Evolutionary conservation across 2,888 invertebrate genomes (phyloP).

Genomic region (Cerastis leucographa): DNA sequence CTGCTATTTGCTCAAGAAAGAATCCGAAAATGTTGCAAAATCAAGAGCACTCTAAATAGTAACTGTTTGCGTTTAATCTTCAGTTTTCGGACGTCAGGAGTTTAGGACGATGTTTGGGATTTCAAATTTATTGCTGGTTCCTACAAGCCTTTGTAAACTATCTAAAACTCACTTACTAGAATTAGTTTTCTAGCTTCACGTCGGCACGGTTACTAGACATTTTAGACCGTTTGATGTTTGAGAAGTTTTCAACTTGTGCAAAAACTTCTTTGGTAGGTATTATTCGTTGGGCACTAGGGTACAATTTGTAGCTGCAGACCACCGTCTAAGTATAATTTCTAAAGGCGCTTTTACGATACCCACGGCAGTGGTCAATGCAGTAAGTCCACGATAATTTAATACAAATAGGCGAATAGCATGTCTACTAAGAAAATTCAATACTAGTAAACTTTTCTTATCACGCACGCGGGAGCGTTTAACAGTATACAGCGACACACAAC

Average conservation of each 20-base stretch:
- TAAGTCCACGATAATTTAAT: conserved; percentile 34
- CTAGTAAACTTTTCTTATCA: conserved; percentile 44
- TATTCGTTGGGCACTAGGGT: background rate
- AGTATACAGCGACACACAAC: conserved; percentile 46
- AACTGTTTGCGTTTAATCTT: background rate
- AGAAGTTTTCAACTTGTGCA: conserved; percentile 8
- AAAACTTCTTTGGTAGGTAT: background rate
- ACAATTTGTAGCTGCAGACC: background rate
- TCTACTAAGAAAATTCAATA: conserved; percentile 47
- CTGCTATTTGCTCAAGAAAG: background rate
- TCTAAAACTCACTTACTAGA: conserved; percentile 26
- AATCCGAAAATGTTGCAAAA: background rate
- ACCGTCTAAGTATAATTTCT: background rate
- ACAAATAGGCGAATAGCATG: conserved; percentile 48
- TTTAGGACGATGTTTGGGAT: background rate
- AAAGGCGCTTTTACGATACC: conserved; percentile 21
- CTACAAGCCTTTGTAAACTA: conserved; percentile 16
- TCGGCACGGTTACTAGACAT: background rate
- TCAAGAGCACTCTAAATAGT: background rate
- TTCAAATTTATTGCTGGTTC: conserved; percentile 23
- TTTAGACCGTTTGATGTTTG: conserved; percentile 5
- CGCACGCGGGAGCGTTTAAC: conserved; percentile 54
- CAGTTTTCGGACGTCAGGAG: background rate
- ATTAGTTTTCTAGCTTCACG: conserved; percentile 7
- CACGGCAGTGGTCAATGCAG: conserved; percentile 23